Evolutionary conservation across 2,113 vertebrate species (phyloP).

Genomic region (Cyanoderma ruficeps): DNA sequence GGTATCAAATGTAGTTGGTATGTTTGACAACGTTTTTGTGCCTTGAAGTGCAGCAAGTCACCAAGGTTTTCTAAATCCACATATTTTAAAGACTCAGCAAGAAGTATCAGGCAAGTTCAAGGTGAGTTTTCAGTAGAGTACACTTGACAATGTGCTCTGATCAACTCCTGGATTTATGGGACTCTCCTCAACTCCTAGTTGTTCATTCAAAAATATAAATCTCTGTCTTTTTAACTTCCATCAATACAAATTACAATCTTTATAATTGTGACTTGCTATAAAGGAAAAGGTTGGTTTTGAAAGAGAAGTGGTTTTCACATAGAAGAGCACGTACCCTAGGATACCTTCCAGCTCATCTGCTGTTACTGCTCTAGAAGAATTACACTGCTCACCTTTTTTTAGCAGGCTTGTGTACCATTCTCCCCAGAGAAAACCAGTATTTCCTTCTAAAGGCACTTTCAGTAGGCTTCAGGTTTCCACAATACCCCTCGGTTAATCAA

Average conservation of each 20-base stretch:
- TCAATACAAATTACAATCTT: background rate
- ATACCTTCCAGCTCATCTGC: background rate
- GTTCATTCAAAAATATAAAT: background rate
- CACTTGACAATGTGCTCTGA: background rate
- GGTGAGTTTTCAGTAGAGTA: background rate
- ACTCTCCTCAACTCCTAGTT: background rate
- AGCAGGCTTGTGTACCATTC: slow-evolving; percentile 17
- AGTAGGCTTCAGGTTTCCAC: slow-evolving; percentile 68
- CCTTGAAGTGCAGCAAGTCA: background rate
- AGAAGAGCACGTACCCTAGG: background rate
- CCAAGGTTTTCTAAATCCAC: background rate
- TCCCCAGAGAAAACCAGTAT: slow-evolving; percentile 23
- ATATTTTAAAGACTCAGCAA: background rate
- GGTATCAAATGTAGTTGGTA: background rate
- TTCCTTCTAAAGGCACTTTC: slow-evolving; percentile 63
- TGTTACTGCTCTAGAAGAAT: background rate
- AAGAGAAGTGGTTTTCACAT: background rate
- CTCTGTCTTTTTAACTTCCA: background rate
- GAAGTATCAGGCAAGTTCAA: background rate
- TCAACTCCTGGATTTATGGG: background rate
- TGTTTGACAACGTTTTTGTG: background rate
- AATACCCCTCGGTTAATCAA: slow-evolving; percentile 73
- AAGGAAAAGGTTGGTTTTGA: background rate
- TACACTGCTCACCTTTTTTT: background rate
- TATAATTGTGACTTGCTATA: background rate